These are phyloP conservation scores for Basileuterus tristriatus DNA, from an alignment of 2,797 vertebrate species.

Conservation along the genomic window DNA sequence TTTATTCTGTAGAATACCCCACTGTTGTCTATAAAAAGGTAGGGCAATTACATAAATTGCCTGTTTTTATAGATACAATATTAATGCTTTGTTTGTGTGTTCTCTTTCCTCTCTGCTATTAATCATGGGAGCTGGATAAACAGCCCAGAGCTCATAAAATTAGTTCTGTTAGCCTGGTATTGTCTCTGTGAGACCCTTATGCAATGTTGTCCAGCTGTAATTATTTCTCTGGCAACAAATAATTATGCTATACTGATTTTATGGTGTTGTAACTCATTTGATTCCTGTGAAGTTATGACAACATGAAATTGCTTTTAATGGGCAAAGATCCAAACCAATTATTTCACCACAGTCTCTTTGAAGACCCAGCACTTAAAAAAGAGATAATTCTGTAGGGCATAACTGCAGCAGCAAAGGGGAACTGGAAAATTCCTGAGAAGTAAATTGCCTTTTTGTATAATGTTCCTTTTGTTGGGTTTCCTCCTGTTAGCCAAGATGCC, in stretches of 20 bases:
- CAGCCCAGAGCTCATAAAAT: neutral
- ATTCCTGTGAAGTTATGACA: slow-evolving; percentile 38
- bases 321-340: slow-evolving; percentile 1
- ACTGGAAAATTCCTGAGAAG: slow-evolving; percentile 3
- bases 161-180: neutral
- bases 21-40: neutral
- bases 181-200: neutral
- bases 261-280: neutral
- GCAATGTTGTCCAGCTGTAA: neutral
- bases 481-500: neutral
- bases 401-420: neutral
- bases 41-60: neutral
- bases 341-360: neutral
- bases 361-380: neutral
- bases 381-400: neutral
- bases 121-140: neutral
- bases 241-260: slow-evolving; percentile 19
- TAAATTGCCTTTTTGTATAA: slow-evolving; percentile 7
- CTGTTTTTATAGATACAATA: neutral
- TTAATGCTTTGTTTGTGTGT: neutral
- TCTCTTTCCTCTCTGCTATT: neutral
- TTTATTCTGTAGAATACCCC: neutral
- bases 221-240: slow-evolving; percentile 49
- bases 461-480: slow-evolving; percentile 2
- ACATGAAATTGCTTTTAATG: slow-evolving; percentile 39